Conservation (phyloP, 2,113 vertebrate genomes). For the Macheiramphus alcinus region DNA sequence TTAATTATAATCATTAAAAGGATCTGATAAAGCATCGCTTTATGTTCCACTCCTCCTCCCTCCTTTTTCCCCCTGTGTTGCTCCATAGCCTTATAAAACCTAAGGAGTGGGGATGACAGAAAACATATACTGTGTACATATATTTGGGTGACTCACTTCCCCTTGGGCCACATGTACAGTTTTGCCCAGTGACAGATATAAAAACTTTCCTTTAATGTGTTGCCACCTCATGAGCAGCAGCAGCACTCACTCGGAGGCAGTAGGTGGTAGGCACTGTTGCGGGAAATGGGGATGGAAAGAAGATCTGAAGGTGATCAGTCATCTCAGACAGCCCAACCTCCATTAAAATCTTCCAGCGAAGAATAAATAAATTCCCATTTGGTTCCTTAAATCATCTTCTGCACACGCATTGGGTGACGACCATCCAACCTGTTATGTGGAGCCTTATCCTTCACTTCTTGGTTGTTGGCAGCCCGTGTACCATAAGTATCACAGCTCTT, state of each 20-base stretch:
- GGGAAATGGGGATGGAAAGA: not conserved
- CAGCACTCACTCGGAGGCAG: accelerated
- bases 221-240: not conserved
- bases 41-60: not conserved
- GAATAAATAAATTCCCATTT: not conserved
- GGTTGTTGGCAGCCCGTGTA: not conserved
- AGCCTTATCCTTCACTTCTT: not conserved
- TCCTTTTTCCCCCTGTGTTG: not conserved
- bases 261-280: not conserved
- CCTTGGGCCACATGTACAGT: not conserved
- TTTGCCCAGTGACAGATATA: not conserved
- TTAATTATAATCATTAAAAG: conserved; percentile 54
- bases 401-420: accelerated
- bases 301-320: not conserved
- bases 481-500: not conserved
- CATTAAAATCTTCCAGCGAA: not conserved
- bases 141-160: conserved; percentile 32
- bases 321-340: not conserved
- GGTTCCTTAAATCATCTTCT: not conserved
- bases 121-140: not conserved
- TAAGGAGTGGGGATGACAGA: not conserved
- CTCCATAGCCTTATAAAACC: not conserved
- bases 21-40: not conserved
- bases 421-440: not conserved
- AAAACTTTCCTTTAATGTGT: not conserved